phyloP scores from a whole-genome alignment of 1,140 invertebrate genomes.

The Euwallacea fornicatus region DNA sequence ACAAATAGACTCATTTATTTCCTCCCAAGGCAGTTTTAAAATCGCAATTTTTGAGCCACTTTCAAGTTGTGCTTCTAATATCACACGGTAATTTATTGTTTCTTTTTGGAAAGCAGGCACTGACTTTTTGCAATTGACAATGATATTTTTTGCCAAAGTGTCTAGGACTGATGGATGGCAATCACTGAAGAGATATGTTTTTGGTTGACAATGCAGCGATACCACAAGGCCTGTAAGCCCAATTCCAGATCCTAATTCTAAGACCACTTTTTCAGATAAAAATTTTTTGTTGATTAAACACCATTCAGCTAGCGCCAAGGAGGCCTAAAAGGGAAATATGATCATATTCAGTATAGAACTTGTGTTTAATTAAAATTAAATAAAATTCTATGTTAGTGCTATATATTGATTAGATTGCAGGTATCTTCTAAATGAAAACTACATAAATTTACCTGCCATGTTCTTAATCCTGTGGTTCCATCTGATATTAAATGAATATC shows the following conservation, averaged over 20 bases:
- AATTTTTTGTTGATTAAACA: slow-evolving; percentile 53
- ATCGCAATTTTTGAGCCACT: slow-evolving; percentile 47
- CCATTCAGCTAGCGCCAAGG: slow-evolving; percentile 59
- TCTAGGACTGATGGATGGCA: slow-evolving; percentile 57
- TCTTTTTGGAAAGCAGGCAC: background rate
- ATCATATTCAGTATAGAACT: slow-evolving; percentile 3
- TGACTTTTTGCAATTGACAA: slow-evolving; percentile 49
- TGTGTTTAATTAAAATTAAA: background rate
- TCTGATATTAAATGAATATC: slow-evolving; percentile 59
- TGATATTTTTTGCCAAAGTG: slow-evolving; percentile 55
- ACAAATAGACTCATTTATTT: slow-evolving; percentile 49
- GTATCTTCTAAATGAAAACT: too few species aligned
- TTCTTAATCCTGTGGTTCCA: slow-evolving; percentile 61
- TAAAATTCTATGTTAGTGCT: background rate
- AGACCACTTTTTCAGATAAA: slow-evolving; percentile 54
- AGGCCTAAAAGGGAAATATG: slow-evolving; percentile 49
- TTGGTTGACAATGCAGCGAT: slow-evolving; percentile 54
- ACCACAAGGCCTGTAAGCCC: slow-evolving; percentile 59
- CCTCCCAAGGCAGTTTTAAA: slow-evolving; percentile 57
- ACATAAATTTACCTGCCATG: slow-evolving; percentile 54
- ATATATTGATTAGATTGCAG: too few species aligned
- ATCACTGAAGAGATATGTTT: slow-evolving; percentile 58
- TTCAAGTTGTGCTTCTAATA: slow-evolving; percentile 9
- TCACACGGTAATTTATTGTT: background rate
- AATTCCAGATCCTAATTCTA: slow-evolving; percentile 63